Base-by-base conservation (phyloP, 2,888 invertebrate genomes). In the Xestia rhomboidea region DNA sequence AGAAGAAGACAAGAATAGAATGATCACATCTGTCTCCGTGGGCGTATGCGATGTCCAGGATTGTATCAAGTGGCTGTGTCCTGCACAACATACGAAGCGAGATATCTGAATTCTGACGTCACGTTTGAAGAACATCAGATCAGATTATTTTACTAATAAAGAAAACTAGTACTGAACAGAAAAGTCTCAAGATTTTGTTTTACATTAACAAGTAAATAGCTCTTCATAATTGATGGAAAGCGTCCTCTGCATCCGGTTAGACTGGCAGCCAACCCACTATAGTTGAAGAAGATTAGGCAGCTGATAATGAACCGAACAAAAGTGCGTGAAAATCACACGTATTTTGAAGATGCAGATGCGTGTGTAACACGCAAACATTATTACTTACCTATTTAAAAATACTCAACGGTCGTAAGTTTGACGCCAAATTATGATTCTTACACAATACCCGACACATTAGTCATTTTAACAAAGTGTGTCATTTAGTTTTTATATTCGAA, bases 31-130 rank as follows among this genome's bases (percentile, higher is more conserved):
- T 82, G 79, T 70, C 74, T 27, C 3, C 49, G 79, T 72, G 44
- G 83, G 79, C 44, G 75, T 72, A 54, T 27, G 41, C 34, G 41
- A 34, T 49, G 70, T 24, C 63, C 60, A 79, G 51, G 62, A 83
- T 73, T 64, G 51, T 18, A 79, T 68, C 63, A 83, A 83, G 74
- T 82, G 79, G 75, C 13, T 73, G 70, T 54, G 76, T 83, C 83
- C 83, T 75, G 83, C 24, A 27, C 27, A 51, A 44, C 30, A 49
- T 8, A 66, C 24, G 18, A 49, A 1, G 30, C 18, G 64, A 62
- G 10, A 11, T 34, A 34, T 34, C 13, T n/a, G 38, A 46, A 24
- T 79, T 2, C 27, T 62, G 21, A 38, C 18, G 49, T 71, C 66
- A 30, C 13, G 8, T 24, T 34, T 49, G 27, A 34, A 60, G 34